Evolutionary conservation across 2,888 invertebrate species (phyloP).

Genomic region (Trachelus tabidus): DNA sequence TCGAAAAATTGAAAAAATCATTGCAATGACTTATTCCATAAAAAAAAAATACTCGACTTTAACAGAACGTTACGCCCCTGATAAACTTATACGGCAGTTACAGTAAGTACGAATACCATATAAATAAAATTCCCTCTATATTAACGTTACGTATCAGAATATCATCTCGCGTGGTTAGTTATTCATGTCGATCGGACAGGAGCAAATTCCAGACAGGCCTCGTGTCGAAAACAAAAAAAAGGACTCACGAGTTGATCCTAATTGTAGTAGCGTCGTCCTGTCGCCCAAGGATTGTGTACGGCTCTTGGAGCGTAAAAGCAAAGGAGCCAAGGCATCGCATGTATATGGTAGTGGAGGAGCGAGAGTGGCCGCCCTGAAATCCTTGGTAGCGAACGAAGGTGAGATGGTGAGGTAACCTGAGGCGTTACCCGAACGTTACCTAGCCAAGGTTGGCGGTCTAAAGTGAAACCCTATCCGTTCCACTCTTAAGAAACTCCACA

Average conservation of each 20-base stretch:
- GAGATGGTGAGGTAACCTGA: conserved; percentile 54
- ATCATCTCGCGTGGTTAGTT: background rate
- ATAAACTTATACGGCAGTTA: background rate
- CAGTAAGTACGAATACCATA: background rate
- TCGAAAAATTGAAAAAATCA: background rate
- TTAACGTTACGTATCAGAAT: background rate
- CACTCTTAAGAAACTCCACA: conserved; percentile 46
- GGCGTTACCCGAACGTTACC: conserved; percentile 50
- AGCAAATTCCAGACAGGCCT: background rate
- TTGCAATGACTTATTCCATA: background rate
- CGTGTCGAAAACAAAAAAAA: conserved; percentile 16
- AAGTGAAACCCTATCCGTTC: conserved; percentile 55
- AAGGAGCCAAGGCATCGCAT: background rate
- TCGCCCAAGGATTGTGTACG: conserved; percentile 43
- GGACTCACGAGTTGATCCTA: conserved; percentile 45
- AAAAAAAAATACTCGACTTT: background rate
- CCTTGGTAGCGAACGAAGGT: conserved; percentile 53
- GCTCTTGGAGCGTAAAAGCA: conserved; percentile 35
- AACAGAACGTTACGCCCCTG: background rate
- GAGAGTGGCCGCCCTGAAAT: conserved; percentile 40
- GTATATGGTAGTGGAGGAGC: background rate
- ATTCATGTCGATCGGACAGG: background rate
- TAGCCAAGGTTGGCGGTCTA: conserved; percentile 45
- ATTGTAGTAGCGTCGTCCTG: conserved; percentile 52
- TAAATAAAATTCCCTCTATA: background rate